Percentiles rank a stretch among this genome's conserved stretches.
Evolutionary conservation across 2,113 vertebrate genomes (phyloP).

Genomic region (Tonatia bakeri): DNA sequence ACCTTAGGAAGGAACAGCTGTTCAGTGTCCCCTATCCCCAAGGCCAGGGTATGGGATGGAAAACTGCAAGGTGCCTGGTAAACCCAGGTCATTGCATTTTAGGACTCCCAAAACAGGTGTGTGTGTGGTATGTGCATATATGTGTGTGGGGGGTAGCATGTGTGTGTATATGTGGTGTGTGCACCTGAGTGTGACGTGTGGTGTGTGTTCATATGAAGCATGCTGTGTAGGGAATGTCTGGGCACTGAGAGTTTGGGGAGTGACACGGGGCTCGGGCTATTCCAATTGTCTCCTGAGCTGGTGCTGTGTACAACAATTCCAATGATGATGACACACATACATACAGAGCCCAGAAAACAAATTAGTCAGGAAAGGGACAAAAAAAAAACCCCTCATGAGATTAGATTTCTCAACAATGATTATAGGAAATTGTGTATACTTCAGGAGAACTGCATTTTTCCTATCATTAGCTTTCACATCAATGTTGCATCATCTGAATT

Average conservation of each 20-base stretch:
- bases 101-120: not conserved
- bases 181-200: not conserved
- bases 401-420: conserved; percentile 36
- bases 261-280: not conserved
- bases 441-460: not conserved
- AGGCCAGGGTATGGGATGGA: fast-evolving
- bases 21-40: fast-evolving
- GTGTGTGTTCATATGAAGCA: not conserved
- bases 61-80: fast-evolving
- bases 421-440: not conserved
- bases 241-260: not conserved
- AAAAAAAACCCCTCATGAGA: not conserved
- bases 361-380: not conserved
- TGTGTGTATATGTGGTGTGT: not conserved
- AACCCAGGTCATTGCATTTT: not conserved
- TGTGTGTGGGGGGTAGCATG: no score
- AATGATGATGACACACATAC: not conserved
- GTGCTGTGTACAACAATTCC: not conserved
- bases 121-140: not conserved
- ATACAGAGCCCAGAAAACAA: not conserved
- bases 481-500: not conserved
- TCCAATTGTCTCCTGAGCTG: not conserved
- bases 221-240: not conserved
- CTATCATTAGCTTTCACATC: not conserved
- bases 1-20: no score